Evolutionary conservation across 2,113 vertebrate genomes (phyloP).

Genomic region (Azemiops feae): DNA sequence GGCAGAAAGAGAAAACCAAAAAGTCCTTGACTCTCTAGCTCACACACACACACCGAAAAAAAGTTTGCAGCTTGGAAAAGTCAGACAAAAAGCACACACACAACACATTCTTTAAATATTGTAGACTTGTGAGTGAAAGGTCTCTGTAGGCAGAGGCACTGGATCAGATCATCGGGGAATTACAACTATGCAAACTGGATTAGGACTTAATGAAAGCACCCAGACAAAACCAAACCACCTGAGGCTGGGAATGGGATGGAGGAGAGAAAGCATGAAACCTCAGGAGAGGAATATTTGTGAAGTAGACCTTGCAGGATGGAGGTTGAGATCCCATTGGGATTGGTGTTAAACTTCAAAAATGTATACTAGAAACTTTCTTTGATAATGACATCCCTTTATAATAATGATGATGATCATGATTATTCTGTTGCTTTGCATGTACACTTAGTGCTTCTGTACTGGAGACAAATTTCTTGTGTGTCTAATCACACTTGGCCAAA

Average conservation of each 20-base stretch:
- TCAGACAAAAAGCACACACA: background rate
- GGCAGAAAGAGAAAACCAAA: background rate
- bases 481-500: background rate
- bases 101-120: background rate
- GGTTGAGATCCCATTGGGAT: too few relatives aligned
- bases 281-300: background rate
- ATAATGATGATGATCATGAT: background rate
- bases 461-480: background rate
- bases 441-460: background rate
- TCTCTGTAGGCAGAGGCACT: background rate
- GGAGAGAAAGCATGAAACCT: background rate
- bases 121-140: background rate
- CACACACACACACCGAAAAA: accelerated
- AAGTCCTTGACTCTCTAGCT: background rate
- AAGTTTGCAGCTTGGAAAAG: background rate
- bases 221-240: background rate
- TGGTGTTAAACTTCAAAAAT: background rate
- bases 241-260: background rate
- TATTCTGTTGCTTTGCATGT: too few relatives aligned
- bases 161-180: background rate
- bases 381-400: background rate
- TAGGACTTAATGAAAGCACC: background rate
- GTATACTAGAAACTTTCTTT: background rate
- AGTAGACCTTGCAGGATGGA: background rate
- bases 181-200: background rate